Evolutionary conservation across 2,113 vertebrate genomes (phyloP).

Genomic region (Hymenochirus boettgeri): DNA sequence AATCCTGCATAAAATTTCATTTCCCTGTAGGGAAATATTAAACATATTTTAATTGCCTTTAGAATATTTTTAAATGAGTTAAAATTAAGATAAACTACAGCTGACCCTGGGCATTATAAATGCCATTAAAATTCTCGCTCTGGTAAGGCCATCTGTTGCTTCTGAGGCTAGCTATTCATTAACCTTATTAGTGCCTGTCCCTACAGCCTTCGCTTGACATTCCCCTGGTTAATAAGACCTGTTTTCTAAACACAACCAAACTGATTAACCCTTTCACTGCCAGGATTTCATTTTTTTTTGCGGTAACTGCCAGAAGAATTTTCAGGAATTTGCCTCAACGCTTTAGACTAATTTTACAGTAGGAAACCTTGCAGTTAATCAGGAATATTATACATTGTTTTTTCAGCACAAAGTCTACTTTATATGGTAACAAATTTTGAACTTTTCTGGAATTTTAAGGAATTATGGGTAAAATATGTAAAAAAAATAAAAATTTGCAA

Average conservation of each 20-base stretch:
- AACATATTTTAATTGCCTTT: slow-evolving; percentile 59
- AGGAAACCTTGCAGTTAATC: too few relatives aligned
- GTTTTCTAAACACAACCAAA: slow-evolving; percentile 49
- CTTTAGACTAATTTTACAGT: too few relatives aligned
- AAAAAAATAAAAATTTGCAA: too few relatives aligned
- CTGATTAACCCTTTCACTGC: too few relatives aligned
- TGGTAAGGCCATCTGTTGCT: slow-evolving; percentile 62
- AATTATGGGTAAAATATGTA: too few relatives aligned
- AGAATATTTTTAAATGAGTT: slow-evolving; percentile 63
- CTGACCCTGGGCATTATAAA: slow-evolving; percentile 65
- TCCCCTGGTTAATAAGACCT: slow-evolving; percentile 58
- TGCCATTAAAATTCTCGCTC: slow-evolving; percentile 55
- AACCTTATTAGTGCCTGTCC: slow-evolving; percentile 64
- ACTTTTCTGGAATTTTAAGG: too few relatives aligned
- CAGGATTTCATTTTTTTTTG: too few relatives aligned
- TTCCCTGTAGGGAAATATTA: slow-evolving; percentile 57
- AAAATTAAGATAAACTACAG: slow-evolving; percentile 63
- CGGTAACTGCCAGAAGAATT: too few relatives aligned
- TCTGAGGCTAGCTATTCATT: slow-evolving; percentile 64
- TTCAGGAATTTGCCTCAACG: too few relatives aligned
- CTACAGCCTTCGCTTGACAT: slow-evolving; percentile 60
- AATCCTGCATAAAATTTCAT: slow-evolving; percentile 57
- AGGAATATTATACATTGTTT: too few relatives aligned
- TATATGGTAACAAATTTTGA: too few relatives aligned
- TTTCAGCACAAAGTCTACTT: too few relatives aligned